Base-by-base conservation (phyloP, 2,797 vertebrate genomes). In the Steatocranus sp. region DNA sequence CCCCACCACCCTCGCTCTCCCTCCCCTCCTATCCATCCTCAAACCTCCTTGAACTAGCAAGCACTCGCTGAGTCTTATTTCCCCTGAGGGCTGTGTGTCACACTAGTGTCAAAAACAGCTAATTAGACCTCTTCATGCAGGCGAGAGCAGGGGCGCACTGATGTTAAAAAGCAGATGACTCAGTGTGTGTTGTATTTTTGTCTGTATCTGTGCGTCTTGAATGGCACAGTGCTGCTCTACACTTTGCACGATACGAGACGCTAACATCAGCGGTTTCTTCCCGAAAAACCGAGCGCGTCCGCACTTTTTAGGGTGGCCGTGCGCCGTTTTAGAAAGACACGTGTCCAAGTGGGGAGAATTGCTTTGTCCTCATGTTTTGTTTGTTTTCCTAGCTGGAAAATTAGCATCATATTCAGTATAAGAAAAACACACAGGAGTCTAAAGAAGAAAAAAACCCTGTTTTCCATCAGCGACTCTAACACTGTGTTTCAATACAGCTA, bases 81-180 rank as follows among this genome's bases (percentile, higher is more conserved):
- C 92, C 93, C 93, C 91, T 76, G 88, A 92, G 94, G 95, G 88
- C 90, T 88, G 79, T 83, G 90, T 95, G 95, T 95, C 94, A 95
- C 92, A 90, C 89, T 80, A 83, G 94, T 95, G 95, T 96, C 94
- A 95, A 94, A 95, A 95, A 91, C 91, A 93, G 91, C 95, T 95
- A 95, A 96, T 96, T 96, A 95, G 94, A 93, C 90, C 90, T 91
- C 92, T 93, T 95, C 94, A 93, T 91, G 93, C 86, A 88, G 90
- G 58, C 88, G 77, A 91, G 91, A 88, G 88, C 85, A 77, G 91
- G 83, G 83, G 80, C 48, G 66, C 81, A 74, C 85, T 86, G 88
- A 90, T 94, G 92, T 90, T 94, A 83, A 93, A 90, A 93, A 91
- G 86, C 89, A 91, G 86, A 91, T 84, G 84, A 93, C 85, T 92